These are phyloP conservation scores for Orchestes rusci DNA, from an alignment of 2,888 invertebrate species.

Conservation along the genomic window DNA sequence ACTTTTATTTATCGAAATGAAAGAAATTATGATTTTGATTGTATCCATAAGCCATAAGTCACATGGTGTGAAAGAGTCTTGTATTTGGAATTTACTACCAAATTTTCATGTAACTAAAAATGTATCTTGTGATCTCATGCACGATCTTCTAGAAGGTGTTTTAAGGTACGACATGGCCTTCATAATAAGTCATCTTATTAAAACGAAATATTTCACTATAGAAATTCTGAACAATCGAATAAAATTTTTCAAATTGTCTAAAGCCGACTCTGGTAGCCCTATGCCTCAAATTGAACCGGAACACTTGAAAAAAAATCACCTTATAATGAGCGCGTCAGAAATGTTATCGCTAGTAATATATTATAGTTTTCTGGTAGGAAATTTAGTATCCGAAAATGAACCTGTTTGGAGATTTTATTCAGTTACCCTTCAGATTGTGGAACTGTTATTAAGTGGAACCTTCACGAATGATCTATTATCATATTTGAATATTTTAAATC, in stretches of 20 bases:
- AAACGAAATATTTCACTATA: slow-evolving; percentile 6
- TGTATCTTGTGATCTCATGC: slow-evolving; percentile 12
- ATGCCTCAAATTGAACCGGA: slow-evolving; percentile 11
- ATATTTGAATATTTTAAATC: neutral
- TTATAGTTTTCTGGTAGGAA: slow-evolving; percentile 18
- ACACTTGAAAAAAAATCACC: slow-evolving; percentile 13
- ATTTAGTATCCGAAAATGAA: slow-evolving; percentile 16
- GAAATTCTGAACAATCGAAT: slow-evolving; percentile 7
- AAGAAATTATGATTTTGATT: slow-evolving; percentile 2
- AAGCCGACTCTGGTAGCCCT: slow-evolving; percentile 6
- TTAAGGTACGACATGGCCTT: slow-evolving; percentile 15
- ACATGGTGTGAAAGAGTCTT: slow-evolving; percentile 8
- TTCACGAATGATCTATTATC: neutral
- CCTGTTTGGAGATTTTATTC: slow-evolving; percentile 11
- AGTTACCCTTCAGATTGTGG: slow-evolving; percentile 11
- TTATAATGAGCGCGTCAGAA: slow-evolving; percentile 20
- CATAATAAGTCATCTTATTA: slow-evolving; percentile 9
- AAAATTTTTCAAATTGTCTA: slow-evolving; percentile 10
- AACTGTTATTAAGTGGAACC: slow-evolving; percentile 1
- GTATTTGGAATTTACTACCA: slow-evolving; percentile 7
- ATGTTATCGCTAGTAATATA: slow-evolving; percentile 15
- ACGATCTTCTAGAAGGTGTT: slow-evolving; percentile 13
- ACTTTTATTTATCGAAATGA: neutral
- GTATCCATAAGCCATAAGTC: neutral
- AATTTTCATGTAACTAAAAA: slow-evolving; percentile 9